Conservation (phyloP, 2,113 vertebrate genomes). For the Chionodraco myersi region DNA sequence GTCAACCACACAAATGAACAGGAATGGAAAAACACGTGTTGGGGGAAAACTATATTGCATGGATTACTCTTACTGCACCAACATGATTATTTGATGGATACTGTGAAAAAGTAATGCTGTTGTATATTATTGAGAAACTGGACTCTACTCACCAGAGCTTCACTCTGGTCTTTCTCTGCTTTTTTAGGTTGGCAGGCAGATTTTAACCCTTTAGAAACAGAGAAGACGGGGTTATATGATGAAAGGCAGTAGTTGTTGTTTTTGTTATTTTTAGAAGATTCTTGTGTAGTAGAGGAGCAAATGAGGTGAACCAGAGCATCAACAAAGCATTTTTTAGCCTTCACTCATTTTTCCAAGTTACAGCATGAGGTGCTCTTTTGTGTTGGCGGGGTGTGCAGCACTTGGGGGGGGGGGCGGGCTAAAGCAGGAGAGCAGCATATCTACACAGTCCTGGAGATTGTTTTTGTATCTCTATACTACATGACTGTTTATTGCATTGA, state of each 20-base stretch:
- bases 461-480: background rate
- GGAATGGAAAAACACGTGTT: background rate
- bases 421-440: constrained; percentile 12
- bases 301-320: constrained; percentile 17
- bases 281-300: constrained; percentile 1
- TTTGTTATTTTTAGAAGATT: background rate
- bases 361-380: constrained; percentile 25
- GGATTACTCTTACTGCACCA: background rate
- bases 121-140: background rate
- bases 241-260: background rate
- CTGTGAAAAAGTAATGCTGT: constrained; percentile 3
- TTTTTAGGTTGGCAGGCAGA: constrained; percentile 59
- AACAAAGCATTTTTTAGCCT: constrained; percentile 36
- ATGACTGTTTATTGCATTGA: background rate
- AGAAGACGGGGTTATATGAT: background rate
- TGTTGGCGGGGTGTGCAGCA: constrained; percentile 20
- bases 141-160: constrained; percentile 75
- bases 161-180: constrained; percentile 77
- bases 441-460: background rate
- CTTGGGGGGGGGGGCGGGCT: constrained; percentile 8
- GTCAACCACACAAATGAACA: background rate
- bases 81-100: background rate
- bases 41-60: background rate
- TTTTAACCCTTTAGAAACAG: constrained; percentile 74
- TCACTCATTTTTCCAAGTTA: constrained; percentile 37